A percentile compares a stretch with the other conserved stretches of the same genome.
phyloP scores from a whole-genome alignment of 2,113 vertebrate species.

The Aphyosemion australe region DNA sequence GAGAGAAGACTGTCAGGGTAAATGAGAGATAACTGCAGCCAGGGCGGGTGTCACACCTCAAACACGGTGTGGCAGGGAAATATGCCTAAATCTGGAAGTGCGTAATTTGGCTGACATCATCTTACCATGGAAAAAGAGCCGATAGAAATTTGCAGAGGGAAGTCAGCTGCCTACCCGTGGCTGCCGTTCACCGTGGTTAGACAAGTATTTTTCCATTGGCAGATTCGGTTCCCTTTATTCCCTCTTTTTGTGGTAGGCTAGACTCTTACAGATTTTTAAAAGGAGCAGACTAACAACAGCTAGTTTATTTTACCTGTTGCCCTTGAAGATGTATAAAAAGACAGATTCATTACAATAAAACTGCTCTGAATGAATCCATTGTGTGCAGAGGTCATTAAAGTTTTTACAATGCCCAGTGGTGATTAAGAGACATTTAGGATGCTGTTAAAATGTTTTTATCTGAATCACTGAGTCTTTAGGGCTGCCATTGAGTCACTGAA shows the following conservation, averaged over 20 bases:
- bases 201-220: constrained; percentile 76
- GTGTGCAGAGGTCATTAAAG: background rate
- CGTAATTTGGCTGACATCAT: constrained; percentile 66
- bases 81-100: constrained; percentile 37
- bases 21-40: constrained; percentile 40
- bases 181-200: constrained; percentile 76
- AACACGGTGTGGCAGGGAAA: constrained; percentile 3
- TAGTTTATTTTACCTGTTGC: constrained; percentile 11
- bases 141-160: constrained; percentile 65
- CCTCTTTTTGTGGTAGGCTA: constrained; percentile 66
- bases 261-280: constrained; percentile 41
- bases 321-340: background rate
- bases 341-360: background rate
- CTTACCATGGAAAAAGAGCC: constrained; percentile 62
- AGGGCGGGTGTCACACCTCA: constrained; percentile 29
- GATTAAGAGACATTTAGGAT: background rate
- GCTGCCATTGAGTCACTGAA: too few species aligned
- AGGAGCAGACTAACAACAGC: background rate
- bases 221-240: constrained; percentile 59
- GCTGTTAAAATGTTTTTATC: background rate
- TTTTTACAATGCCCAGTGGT: background rate
- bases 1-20: constrained; percentile 40
- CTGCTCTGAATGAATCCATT: constrained; percentile 1
- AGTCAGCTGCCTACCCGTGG: constrained; percentile 61
- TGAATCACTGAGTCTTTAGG: too few species aligned